Evolutionary conservation across 1,140 invertebrate genomes (phyloP).

Genomic region (Pseudomyrmex pallidus): DNA sequence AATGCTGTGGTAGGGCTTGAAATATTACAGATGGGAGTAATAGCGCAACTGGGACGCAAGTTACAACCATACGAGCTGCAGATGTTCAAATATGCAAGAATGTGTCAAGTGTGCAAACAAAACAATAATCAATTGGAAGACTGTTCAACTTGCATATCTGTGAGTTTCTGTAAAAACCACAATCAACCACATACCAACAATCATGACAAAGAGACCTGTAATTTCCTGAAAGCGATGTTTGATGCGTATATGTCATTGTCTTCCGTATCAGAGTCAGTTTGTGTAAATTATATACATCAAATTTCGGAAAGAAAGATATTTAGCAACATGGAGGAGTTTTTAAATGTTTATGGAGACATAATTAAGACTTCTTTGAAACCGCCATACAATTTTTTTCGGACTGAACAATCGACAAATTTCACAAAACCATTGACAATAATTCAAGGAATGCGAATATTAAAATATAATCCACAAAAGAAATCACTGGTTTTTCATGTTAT

Average conservation of each 20-base stretch:
- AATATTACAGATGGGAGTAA: too few species aligned
- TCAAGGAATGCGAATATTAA: slow-evolving; percentile 73
- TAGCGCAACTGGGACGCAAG: slow-evolving; percentile 65
- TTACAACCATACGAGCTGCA: slow-evolving; percentile 74
- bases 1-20: slow-evolving; percentile 25
- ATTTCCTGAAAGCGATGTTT: slow-evolving; percentile 65
- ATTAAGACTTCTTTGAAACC: slow-evolving; percentile 68
- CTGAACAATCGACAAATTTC: slow-evolving; percentile 72
- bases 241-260: slow-evolving; percentile 66
- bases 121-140: slow-evolving; percentile 63
- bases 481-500: slow-evolving; percentile 76
- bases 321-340: background rate
- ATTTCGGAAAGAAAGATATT: too few species aligned
- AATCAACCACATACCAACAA: slow-evolving; percentile 33
- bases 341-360: slow-evolving; percentile 72
- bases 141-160: slow-evolving; percentile 71
- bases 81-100: slow-evolving; percentile 77
- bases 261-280: too few species aligned
- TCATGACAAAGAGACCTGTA: slow-evolving; percentile 66
- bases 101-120: slow-evolving; percentile 74
- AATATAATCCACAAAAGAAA: slow-evolving; percentile 38
- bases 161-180: slow-evolving; percentile 75
- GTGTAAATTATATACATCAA: too few species aligned
- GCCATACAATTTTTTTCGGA: slow-evolving; percentile 57
- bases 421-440: slow-evolving; percentile 78